Evolutionary conservation across 2,797 vertebrate species (phyloP).

Genomic region (Loriculus beryllinus): DNA sequence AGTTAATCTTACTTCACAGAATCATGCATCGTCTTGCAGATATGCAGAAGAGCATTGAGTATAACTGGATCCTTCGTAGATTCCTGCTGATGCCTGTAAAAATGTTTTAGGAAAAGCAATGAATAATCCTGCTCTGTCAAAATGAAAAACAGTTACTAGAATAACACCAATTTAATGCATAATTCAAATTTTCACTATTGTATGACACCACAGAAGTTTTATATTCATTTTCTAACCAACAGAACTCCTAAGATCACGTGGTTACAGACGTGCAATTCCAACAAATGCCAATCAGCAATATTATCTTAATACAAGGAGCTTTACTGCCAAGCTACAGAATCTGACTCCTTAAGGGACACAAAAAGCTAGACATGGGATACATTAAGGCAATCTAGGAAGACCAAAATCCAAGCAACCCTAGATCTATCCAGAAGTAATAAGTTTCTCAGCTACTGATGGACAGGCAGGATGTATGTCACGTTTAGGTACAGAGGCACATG

Average conservation of each 20-base stretch:
- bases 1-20: conserved; percentile 89
- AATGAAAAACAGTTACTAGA: background rate
- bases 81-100: conserved; percentile 88
- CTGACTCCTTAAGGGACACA: background rate
- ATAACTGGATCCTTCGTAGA: conserved; percentile 94
- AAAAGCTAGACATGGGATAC: background rate
- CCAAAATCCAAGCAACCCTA: background rate
- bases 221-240: background rate
- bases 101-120: background rate
- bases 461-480: background rate
- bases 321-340: background rate
- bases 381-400: background rate
- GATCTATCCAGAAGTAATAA: background rate
- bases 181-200: background rate
- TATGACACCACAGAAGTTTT: background rate
- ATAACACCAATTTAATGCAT: rapidly evolving
- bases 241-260: background rate
- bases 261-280: background rate
- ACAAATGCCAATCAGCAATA: background rate
- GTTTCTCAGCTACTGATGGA: background rate
- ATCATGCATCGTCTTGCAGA: conserved; percentile 98
- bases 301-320: background rate
- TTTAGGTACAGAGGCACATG: background rate
- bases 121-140: background rate
- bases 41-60: conserved; percentile 92